Percentiles rank a stretch among this genome's conserved stretches.
Conservation (phyloP, 2,888 invertebrate species). For the Aspidiotus destructor region DNA sequence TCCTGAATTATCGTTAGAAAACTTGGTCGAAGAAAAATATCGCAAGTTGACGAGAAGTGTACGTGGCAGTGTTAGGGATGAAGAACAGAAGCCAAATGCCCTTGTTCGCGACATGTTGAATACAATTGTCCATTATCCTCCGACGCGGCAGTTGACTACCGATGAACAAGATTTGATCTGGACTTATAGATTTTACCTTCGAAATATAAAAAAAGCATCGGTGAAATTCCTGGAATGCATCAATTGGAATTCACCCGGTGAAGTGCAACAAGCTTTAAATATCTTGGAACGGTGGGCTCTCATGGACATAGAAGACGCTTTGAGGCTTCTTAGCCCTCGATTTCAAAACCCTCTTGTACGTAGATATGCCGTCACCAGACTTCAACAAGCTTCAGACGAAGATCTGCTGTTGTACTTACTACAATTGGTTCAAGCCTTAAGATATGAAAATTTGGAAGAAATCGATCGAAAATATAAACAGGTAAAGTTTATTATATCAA, state of each 20-base stretch:
- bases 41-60: constrained; percentile 89
- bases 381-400: constrained; percentile 88
- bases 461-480: constrained; percentile 53
- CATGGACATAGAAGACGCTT: constrained; percentile 94
- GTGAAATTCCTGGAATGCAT: constrained; percentile 97
- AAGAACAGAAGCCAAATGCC: constrained; percentile 90
- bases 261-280: constrained; percentile 80
- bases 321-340: constrained; percentile 80
- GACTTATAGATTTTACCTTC: constrained; percentile 92
- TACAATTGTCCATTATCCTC: constrained; percentile 76
- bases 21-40: constrained; percentile 93
- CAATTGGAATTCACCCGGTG: constrained; percentile 81
- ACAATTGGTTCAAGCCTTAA: constrained; percentile 91
- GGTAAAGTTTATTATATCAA: constrained; percentile 16
- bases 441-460: constrained; percentile 77
- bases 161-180: constrained; percentile 95
- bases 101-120: constrained; percentile 78
- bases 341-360: constrained; percentile 86
- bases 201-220: constrained; percentile 83
- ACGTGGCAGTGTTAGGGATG: constrained; percentile 75
- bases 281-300: constrained; percentile 87
- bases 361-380: constrained; percentile 82
- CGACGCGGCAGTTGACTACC: constrained; percentile 69
- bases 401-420: constrained; percentile 86
- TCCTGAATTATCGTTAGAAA: constrained; percentile 77